Evolutionary conservation across 2,888 invertebrate genomes (phyloP).

Genomic region (Eledona agricola): DNA sequence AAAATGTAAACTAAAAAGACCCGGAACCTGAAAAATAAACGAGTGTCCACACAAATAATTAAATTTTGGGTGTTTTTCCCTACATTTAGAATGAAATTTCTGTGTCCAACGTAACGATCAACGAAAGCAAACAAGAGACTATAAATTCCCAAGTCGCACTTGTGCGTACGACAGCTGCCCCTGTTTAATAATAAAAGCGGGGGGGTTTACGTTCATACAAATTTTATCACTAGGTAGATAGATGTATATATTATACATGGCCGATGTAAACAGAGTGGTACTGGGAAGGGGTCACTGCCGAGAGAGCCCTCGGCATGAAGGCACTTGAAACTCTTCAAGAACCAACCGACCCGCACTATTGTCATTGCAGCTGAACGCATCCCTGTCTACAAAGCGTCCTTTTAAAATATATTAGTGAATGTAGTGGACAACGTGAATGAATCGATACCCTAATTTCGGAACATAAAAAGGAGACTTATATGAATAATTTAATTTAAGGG

Average conservation of each 20-base stretch:
- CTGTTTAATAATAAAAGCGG: slow-evolving; percentile 57
- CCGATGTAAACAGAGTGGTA: slow-evolving; percentile 54
- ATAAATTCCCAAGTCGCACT: slow-evolving; percentile 50
- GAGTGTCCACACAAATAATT: no score
- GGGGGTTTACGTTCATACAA: slow-evolving; percentile 58
- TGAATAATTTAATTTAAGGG: slow-evolving; percentile 11
- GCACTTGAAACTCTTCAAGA: slow-evolving; percentile 49
- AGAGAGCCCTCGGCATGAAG: slow-evolving; percentile 48
- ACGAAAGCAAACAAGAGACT: slow-evolving; percentile 52
- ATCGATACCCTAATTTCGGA: no score
- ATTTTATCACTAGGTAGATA: slow-evolving; percentile 60
- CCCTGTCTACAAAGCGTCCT: no score
- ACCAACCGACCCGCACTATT: slow-evolving; percentile 35
- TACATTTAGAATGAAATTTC: no score
- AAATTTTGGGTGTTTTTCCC: no score
- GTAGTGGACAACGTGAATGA: no score
- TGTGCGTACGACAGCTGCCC: slow-evolving; percentile 43
- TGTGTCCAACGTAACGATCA: no score
- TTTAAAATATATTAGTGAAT: no score
- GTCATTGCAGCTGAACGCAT: slow-evolving; percentile 4
- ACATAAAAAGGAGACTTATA: no score
- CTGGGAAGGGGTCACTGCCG: slow-evolving; percentile 49
- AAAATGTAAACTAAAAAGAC: no score
- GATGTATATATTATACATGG: slow-evolving; percentile 60
- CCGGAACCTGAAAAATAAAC: no score